These are phyloP conservation scores for Hypomesus transpacificus DNA, from an alignment of 2,113 vertebrate species.

Conservation along the genomic window DNA sequence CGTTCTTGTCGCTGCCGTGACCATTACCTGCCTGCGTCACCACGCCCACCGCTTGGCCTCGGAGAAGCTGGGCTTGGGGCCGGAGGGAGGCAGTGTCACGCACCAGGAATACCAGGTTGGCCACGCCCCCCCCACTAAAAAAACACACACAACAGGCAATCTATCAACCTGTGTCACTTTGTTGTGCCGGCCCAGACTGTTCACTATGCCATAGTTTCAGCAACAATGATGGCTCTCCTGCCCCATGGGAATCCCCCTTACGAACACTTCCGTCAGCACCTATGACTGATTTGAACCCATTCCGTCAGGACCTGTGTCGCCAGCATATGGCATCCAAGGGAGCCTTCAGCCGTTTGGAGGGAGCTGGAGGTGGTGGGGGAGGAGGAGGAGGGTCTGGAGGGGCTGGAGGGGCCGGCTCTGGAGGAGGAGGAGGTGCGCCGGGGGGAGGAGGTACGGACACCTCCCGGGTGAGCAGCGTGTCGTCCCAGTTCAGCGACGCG, in stretches of 20 bases:
- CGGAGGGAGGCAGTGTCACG: conserved; percentile 83
- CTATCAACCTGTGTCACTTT: neutral
- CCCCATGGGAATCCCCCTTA: neutral
- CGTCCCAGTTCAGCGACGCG: conserved; percentile 93
- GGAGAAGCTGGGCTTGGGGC: conserved; percentile 85
- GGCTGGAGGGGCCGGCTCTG: conserved; percentile 41
- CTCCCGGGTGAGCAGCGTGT: conserved; percentile 93
- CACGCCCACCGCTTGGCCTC: conserved; percentile 84
- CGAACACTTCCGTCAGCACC: neutral
- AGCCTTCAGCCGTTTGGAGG: conserved; percentile 80
- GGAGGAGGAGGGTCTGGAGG: conserved; percentile 15
- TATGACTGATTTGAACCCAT: neutral
- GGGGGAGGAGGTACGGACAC: conserved; percentile 71
- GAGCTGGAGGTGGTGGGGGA: conserved; percentile 49
- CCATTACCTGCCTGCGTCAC: conserved; percentile 82
- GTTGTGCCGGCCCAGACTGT: neutral
- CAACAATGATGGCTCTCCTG: neutral
- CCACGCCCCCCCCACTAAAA: neutral
- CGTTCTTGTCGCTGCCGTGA: conserved; percentile 78
- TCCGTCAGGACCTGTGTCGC: conserved; percentile 88
- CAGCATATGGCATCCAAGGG: conserved; percentile 97
- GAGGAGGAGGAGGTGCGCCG: conserved; percentile 22
- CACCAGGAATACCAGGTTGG: conserved; percentile 94
- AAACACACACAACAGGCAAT: neutral
- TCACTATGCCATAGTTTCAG: neutral